These are phyloP conservation scores for Acrossocheilus fasciatus DNA, from an alignment of 2,797 vertebrate species.

Conservation along the genomic window DNA sequence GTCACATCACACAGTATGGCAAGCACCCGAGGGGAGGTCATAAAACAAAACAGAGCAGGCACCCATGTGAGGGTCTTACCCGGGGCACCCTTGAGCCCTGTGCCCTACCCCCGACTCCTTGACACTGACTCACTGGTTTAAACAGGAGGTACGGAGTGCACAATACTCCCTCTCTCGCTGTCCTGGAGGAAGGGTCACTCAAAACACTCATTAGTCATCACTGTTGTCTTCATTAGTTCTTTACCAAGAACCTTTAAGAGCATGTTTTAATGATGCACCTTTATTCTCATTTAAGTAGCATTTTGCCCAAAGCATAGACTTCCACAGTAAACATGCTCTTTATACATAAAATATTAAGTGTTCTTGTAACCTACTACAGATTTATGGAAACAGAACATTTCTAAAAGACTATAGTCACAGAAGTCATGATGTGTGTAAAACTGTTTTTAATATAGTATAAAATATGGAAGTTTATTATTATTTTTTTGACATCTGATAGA, in stretches of 20 bases:
- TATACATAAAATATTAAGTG: not conserved
- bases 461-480: not conserved
- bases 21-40: constrained; percentile 74
- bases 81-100: constrained; percentile 71
- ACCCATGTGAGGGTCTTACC: constrained; percentile 71
- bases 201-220: constrained; percentile 73
- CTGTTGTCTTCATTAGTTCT: constrained; percentile 73
- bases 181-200: constrained; percentile 66
- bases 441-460: not conserved
- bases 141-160: constrained; percentile 19
- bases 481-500: not conserved
- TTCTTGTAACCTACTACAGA: not conserved
- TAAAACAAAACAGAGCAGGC: constrained; percentile 61
- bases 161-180: constrained; percentile 58
- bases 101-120: constrained; percentile 33
- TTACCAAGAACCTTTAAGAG: constrained; percentile 59
- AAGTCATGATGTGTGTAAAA: not conserved
- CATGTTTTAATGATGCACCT: constrained; percentile 67
- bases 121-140: constrained; percentile 71
- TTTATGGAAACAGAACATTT: not conserved
- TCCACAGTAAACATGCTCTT: not conserved
- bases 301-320: constrained; percentile 65
- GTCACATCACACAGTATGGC: constrained; percentile 74
- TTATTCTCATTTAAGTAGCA: constrained; percentile 69
- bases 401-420: not conserved